Evolutionary conservation across 2,113 vertebrate species (phyloP).

Genomic region (Clinocottus analis): DNA sequence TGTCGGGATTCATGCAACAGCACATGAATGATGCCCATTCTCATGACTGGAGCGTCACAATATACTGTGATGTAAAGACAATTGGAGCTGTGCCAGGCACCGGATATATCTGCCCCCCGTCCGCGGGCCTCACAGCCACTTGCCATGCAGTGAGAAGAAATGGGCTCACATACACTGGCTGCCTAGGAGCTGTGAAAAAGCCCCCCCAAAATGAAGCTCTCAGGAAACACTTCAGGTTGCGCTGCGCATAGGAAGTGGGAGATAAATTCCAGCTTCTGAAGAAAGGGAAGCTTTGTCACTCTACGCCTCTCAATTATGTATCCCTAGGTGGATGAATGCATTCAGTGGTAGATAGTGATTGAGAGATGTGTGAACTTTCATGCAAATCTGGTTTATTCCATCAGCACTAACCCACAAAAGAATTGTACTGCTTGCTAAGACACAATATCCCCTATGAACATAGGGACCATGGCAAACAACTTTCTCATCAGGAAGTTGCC

Average conservation of each 20-base stretch:
- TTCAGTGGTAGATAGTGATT: slow-evolving; percentile 17
- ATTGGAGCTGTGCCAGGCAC: slow-evolving; percentile 76
- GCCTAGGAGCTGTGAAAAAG: slow-evolving; percentile 68
- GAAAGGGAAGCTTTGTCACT: slow-evolving; percentile 65
- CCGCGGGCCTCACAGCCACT: slow-evolving; percentile 71
- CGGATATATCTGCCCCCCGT: slow-evolving; percentile 76
- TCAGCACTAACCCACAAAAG: neutral
- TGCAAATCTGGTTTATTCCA: slow-evolving; percentile 33
- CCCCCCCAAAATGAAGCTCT: slow-evolving; percentile 63
- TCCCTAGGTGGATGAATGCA: slow-evolving; percentile 37
- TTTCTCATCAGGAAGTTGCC: neutral
- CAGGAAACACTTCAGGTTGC: slow-evolving; percentile 77
- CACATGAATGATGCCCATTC: slow-evolving; percentile 63
- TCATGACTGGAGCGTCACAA: slow-evolving; percentile 78
- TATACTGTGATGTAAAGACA: slow-evolving; percentile 78
- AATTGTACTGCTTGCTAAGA: neutral
- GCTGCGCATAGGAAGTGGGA: slow-evolving; percentile 72
- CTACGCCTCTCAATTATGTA: slow-evolving; percentile 38
- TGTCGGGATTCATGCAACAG: slow-evolving; percentile 20
- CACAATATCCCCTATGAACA: slow-evolving; percentile 2
- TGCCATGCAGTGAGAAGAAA: slow-evolving; percentile 81
- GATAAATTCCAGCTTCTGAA: slow-evolving; percentile 68
- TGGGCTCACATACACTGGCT: slow-evolving; percentile 71
- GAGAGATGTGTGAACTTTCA: slow-evolving; percentile 23
- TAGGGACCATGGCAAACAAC: neutral